Conservation (phyloP, 30 jellyfish, hydroid and myxozoan species). For the Chironex yamaguchii region DNA sequence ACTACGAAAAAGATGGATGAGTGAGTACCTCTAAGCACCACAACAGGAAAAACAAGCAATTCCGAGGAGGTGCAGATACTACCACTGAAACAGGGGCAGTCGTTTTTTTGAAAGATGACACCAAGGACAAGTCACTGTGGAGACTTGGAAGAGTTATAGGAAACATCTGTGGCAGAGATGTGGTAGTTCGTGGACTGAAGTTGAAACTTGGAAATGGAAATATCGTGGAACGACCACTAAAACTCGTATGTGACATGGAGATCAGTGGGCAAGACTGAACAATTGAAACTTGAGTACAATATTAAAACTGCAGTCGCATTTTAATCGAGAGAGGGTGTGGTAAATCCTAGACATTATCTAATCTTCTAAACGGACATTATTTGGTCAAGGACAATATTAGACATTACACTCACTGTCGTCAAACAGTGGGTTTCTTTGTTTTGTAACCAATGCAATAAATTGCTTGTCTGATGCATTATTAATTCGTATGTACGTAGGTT, state of each 20-base stretch:
- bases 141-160: conserved; percentile 42
- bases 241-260: conserved; percentile 60
- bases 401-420: neutral
- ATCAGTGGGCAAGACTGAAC: conserved; percentile 9
- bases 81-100: conserved; percentile 11
- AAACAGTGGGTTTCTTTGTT: no score
- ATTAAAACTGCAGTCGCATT: conserved; percentile 1
- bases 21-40: conserved; percentile 17
- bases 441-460: no score
- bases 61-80: conserved; percentile 6
- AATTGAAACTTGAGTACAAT: neutral
- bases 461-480: neutral
- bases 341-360: neutral
- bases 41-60: conserved; percentile 15
- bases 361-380: neutral
- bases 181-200: conserved; percentile 56
- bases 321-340: conserved; percentile 31
- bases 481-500: neutral
- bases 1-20: conserved; percentile 66
- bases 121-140: conserved; percentile 30
- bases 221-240: conserved; percentile 67
- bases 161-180: conserved; percentile 33
- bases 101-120: conserved; percentile 52
- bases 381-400: neutral
- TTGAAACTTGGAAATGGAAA: conserved; percentile 55